phyloP scores from a whole-genome alignment of 2,113 vertebrate genomes.

The Alces alces region DNA sequence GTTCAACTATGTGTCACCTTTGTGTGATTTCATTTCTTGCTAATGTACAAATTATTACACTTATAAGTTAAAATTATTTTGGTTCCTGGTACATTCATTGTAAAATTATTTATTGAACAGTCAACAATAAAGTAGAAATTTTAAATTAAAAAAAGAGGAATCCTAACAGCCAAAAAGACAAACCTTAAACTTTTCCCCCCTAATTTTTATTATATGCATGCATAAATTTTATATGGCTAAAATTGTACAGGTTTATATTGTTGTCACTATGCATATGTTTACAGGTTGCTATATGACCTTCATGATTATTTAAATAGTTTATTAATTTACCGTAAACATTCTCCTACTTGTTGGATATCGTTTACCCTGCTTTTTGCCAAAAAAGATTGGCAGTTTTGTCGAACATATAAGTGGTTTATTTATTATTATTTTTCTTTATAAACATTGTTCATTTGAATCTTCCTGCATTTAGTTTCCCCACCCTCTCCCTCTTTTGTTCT shows the following conservation, averaged over 20 bases:
- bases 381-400: slow-evolving; percentile 23
- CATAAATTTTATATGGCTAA: slow-evolving; percentile 17
- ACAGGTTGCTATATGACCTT: slow-evolving; percentile 10
- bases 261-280: neutral
- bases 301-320: slow-evolving; percentile 23
- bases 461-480: neutral
- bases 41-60: slow-evolving; percentile 36
- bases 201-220: neutral
- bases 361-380: neutral
- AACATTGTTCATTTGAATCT: slow-evolving; percentile 16
- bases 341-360: neutral
- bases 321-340: slow-evolving; percentile 12
- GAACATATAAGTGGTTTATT: neutral
- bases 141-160: neutral
- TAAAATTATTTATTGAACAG: slow-evolving; percentile 1
- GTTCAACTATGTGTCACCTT: slow-evolving; percentile 3
- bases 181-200: neutral
- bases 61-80: slow-evolving; percentile 43
- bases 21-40: slow-evolving; percentile 40
- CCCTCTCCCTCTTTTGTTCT: neutral
- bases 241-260: neutral
- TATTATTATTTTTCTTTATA: slow-evolving; percentile 25
- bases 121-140: slow-evolving; percentile 24
- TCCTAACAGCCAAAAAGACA: neutral
- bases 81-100: neutral